Percentiles rank a stretch among this genome's conserved stretches.
Evolutionary conservation across 2,113 vertebrate genomes (phyloP).

Genomic region (Xenus cinereus): DNA sequence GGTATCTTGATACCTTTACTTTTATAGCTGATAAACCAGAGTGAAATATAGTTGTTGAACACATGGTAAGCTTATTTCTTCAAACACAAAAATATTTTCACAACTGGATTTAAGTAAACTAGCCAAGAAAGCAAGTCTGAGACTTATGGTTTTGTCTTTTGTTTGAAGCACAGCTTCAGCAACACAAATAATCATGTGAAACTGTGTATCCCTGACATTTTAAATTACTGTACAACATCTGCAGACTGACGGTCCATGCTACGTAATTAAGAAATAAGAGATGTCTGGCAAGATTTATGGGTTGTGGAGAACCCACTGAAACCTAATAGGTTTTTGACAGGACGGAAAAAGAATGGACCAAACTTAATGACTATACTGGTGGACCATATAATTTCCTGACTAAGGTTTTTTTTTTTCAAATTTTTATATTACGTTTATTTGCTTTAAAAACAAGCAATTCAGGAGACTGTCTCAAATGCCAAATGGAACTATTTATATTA

Average conservation of each 20-base stretch:
- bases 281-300: constrained; percentile 24
- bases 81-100: not conserved
- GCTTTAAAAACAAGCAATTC: not conserved
- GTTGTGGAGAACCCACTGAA: not conserved
- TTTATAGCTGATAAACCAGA: not conserved
- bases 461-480: not conserved
- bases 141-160: not conserved
- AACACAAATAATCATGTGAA: not conserved
- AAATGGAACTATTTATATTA: not conserved
- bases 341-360: not conserved
- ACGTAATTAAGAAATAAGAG: constrained; percentile 49
- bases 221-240: constrained; percentile 11
- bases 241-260: not conserved
- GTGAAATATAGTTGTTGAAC: not conserved
- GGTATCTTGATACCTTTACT: not conserved
- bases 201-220: not conserved
- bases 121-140: not conserved
- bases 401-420: not conserved
- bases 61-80: not conserved
- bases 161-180: not conserved
- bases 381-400: not conserved
- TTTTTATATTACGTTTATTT: not conserved
- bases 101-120: not conserved
- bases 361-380: not conserved
- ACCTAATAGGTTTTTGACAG: constrained; percentile 5